Percentiles rank a stretch among this genome's conserved stretches.
phyloP scores from a whole-genome alignment of 2,797 vertebrate genomes.

The Cuniculus paca region DNA sequence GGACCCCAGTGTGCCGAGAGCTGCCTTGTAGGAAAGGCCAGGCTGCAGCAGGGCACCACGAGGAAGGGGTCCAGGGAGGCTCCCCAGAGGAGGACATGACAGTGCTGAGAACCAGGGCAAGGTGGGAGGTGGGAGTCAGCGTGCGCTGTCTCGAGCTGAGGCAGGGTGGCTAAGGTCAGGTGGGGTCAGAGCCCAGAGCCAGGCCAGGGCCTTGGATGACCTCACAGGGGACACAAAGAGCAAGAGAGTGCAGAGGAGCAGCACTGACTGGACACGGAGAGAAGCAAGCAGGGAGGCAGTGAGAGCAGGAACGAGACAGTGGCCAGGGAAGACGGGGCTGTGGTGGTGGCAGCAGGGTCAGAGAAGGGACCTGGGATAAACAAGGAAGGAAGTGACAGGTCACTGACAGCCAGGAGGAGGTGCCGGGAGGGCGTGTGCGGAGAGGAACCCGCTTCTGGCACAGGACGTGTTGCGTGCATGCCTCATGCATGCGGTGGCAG shows the following conservation, averaged over 20 bases:
- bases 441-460: too few relatives aligned
- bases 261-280: fast-evolving
- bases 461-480: not conserved
- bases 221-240: not conserved
- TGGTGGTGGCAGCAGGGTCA: too few relatives aligned
- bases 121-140: too few relatives aligned
- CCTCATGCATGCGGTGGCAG: fast-evolving
- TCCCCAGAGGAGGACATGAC: not conserved
- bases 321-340: too few relatives aligned
- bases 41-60: fast-evolving
- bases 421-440: fast-evolving
- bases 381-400: not conserved
- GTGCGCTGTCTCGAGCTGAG: not conserved
- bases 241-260: not conserved
- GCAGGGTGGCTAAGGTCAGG: not conserved
- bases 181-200: not conserved
- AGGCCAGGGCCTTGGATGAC: not conserved
- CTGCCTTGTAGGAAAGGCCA: not conserved
- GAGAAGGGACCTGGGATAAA: not conserved
- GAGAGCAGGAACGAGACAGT: not conserved
- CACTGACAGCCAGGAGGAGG: not conserved
- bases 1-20: not conserved
- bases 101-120: not conserved
- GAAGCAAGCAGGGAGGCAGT: not conserved
- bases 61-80: not conserved